These are phyloP conservation scores for Callithrix jacchus DNA, from an alignment of 2,113 vertebrate species.

Conservation along the genomic window DNA sequence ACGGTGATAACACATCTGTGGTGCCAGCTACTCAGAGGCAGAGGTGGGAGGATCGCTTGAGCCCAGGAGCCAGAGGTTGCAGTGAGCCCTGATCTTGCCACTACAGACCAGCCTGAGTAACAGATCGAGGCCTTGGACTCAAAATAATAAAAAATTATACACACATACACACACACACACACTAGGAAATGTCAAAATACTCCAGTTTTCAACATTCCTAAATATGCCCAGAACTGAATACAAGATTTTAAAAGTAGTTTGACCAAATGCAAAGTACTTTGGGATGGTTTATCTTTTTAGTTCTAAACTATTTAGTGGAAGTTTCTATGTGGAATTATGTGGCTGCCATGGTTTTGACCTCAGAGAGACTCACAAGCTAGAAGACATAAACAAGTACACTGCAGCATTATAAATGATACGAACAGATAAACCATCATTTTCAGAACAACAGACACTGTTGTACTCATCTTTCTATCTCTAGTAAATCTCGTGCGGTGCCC, in stretches of 20 bases:
- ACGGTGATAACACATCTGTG: too few relatives aligned
- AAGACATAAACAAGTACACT: neutral
- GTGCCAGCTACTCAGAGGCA: too few relatives aligned
- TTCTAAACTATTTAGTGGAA: conserved; percentile 5
- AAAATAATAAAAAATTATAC: too few relatives aligned
- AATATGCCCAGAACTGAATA: neutral
- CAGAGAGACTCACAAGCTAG: neutral
- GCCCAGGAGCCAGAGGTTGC: too few relatives aligned
- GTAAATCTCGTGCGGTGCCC: too few relatives aligned
- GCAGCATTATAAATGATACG: neutral
- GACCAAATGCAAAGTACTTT: neutral
- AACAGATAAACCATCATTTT: neutral
- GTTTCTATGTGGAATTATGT: neutral
- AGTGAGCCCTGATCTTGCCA: too few relatives aligned
- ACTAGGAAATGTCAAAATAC: neutral
- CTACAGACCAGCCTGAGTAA: too few relatives aligned
- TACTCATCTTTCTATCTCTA: neutral
- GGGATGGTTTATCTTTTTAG: neutral
- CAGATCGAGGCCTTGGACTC: too few relatives aligned
- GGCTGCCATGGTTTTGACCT: neutral
- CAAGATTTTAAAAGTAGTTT: neutral
- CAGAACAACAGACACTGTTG: neutral
- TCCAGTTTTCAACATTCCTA: neutral
- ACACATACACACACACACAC: too few relatives aligned
- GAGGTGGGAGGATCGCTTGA: too few relatives aligned